These are phyloP conservation scores for Rhamnusium bicolor DNA, from an alignment of 2,888 invertebrate genomes.

Conservation along the genomic window DNA sequence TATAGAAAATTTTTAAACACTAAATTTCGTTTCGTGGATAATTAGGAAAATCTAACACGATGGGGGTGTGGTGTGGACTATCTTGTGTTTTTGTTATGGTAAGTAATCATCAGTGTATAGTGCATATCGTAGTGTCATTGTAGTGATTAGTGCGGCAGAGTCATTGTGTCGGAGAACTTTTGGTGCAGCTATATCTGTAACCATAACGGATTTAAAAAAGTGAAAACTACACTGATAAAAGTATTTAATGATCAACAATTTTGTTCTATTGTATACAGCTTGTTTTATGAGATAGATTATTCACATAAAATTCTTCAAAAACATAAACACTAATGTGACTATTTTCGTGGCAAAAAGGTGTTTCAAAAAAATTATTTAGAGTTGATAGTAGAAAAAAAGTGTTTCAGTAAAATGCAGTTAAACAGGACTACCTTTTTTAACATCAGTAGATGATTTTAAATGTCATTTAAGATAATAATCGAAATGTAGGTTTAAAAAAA, in stretches of 20 bases:
- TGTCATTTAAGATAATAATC: too few relatives aligned
- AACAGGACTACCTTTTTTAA: too few relatives aligned
- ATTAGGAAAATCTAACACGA: not conserved
- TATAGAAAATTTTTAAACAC: not conserved
- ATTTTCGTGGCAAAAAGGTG: too few relatives aligned
- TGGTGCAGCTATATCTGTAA: not conserved
- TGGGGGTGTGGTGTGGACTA: constrained; percentile 10
- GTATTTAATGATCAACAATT: not conserved
- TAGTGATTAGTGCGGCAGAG: not conserved
- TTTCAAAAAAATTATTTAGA: too few relatives aligned
- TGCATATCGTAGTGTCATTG: not conserved
- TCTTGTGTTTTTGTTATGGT: constrained; percentile 19
- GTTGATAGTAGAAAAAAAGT: too few relatives aligned
- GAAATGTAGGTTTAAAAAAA: too few relatives aligned
- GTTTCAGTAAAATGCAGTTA: too few relatives aligned
- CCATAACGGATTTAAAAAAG: not conserved
- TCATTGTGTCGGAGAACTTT: not conserved
- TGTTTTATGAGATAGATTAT: too few relatives aligned
- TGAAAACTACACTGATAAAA: not conserved
- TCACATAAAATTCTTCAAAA: too few relatives aligned
- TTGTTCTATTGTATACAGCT: too few relatives aligned
- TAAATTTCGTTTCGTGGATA: not conserved
- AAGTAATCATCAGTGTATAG: constrained; percentile 9
- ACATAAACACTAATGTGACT: too few relatives aligned
- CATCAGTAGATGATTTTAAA: too few relatives aligned